A percentile compares a stretch with the other conserved stretches of the same genome.
phyloP scores from a whole-genome alignment of 2,888 invertebrate genomes.

The Carterocephalus palaemon region DNA sequence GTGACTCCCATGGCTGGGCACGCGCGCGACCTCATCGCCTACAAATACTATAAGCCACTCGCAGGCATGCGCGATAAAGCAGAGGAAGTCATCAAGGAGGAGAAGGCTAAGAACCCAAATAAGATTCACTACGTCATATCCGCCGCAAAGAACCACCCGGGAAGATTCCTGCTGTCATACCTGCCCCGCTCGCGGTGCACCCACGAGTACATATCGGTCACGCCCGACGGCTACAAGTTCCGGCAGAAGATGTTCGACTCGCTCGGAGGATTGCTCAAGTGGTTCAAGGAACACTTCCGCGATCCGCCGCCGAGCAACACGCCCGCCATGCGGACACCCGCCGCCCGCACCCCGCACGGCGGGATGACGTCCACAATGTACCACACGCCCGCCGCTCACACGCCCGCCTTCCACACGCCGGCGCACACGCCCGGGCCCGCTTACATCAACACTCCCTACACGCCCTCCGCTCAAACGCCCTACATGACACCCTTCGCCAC shows the following conservation, averaged over 20 bases:
- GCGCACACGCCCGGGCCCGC: slow-evolving; percentile 81
- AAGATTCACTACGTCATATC: slow-evolving; percentile 94
- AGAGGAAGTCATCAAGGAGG: slow-evolving; percentile 91
- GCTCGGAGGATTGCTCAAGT: slow-evolving; percentile 87
- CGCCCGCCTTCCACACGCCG: slow-evolving; percentile 84
- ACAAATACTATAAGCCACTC: slow-evolving; percentile 90
- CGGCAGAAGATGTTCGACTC: slow-evolving; percentile 92
- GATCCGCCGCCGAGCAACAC: slow-evolving; percentile 90
- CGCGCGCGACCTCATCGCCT: slow-evolving; percentile 92
- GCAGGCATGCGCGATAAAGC: slow-evolving; percentile 91
- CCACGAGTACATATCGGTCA: slow-evolving; percentile 95
- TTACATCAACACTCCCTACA: slow-evolving; percentile 92
- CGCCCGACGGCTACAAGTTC: slow-evolving; percentile 95
- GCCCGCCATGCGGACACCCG: slow-evolving; percentile 83
- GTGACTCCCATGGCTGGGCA: slow-evolving; percentile 98
- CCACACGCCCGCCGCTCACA: slow-evolving; percentile 80
- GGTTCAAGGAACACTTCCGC: slow-evolving; percentile 99
- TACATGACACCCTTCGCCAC: slow-evolving; percentile 95
- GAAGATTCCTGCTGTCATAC: slow-evolving; percentile 96
- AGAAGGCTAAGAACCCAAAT: slow-evolving; percentile 91
- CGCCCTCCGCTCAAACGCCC: slow-evolving; percentile 94
- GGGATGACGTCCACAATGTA: slow-evolving; percentile 60
- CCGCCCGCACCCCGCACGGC: slow-evolving; percentile 84
- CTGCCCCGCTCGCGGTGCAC: slow-evolving; percentile 89
- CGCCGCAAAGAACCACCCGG: slow-evolving; percentile 91